phyloP scores from a whole-genome alignment of 2,888 invertebrate species.

The Nephrotoma guestfalica region DNA sequence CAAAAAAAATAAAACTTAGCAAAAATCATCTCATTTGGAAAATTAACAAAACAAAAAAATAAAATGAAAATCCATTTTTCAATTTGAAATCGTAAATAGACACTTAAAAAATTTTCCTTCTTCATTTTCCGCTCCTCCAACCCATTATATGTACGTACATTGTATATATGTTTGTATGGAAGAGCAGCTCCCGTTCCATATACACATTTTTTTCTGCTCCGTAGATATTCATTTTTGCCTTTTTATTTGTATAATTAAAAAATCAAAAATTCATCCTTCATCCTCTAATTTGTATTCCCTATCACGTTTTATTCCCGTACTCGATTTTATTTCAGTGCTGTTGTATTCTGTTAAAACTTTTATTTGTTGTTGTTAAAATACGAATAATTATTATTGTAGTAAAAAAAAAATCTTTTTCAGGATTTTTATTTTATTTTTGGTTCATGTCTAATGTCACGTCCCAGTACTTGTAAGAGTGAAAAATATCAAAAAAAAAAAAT shows the following conservation, averaged over 20 bases:
- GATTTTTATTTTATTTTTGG: not conserved
- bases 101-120: not conserved
- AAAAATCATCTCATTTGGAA: not conserved
- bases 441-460: slow-evolving; percentile 6
- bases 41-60: not conserved
- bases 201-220: not conserved
- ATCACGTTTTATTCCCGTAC: not conserved
- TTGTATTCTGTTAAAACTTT: not conserved
- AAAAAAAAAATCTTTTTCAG: not conserved
- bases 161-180: not conserved
- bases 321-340: not conserved
- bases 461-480: slow-evolving; percentile 5
- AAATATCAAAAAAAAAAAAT: not conserved
- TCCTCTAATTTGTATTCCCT: slow-evolving; percentile 5
- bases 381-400: not conserved
- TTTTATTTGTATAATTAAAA: slow-evolving; percentile 2
- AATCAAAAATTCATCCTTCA: slow-evolving; percentile 4
- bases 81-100: not conserved
- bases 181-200: not conserved
- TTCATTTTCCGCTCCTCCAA: not conserved
- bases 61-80: not conserved
- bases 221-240: not conserved
- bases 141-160: not conserved
- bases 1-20: not conserved
- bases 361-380: not conserved